phyloP scores from a whole-genome alignment of 1,140 invertebrate species.

The Sarcophaga bullata region DNA sequence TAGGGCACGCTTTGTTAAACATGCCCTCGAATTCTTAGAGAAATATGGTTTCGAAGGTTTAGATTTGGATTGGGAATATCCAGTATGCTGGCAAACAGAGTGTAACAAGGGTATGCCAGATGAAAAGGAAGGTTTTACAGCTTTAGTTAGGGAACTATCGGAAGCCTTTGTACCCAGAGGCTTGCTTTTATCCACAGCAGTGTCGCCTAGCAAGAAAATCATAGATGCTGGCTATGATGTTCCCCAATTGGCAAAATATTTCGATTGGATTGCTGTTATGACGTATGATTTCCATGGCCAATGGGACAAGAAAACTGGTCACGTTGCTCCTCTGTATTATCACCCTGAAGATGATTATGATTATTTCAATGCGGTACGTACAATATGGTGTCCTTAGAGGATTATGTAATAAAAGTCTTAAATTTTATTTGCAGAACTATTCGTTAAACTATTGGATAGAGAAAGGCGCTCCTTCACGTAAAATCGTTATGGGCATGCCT shows the following conservation, averaged over 20 bases:
- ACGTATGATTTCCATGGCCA: constrained; percentile 90
- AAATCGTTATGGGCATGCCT: constrained; percentile 89
- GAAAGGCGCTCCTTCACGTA: constrained; percentile 81
- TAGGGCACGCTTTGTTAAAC: constrained; percentile 77
- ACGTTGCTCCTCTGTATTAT: constrained; percentile 84
- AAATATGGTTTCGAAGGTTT: constrained; percentile 88
- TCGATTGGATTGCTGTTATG: constrained; percentile 92
- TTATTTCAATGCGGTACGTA: constrained; percentile 73
- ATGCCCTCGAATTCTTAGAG: constrained; percentile 80
- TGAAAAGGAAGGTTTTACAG: constrained; percentile 82
- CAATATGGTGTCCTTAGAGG: not conserved
- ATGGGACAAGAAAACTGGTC: constrained; percentile 91
- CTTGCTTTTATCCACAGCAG: constrained; percentile 82
- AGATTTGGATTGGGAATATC: constrained; percentile 93
- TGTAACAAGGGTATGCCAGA: constrained; percentile 84
- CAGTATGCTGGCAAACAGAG: constrained; percentile 74
- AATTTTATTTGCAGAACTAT: constrained; percentile 74
- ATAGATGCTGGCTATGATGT: constrained; percentile 89
- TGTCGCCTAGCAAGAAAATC: constrained; percentile 88
- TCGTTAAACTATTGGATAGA: constrained; percentile 90
- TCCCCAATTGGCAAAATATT: constrained; percentile 73
- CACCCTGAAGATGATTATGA: constrained; percentile 82
- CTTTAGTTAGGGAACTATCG: constrained; percentile 78
- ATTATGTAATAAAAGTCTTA: not conserved
- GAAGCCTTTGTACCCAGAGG: constrained; percentile 78